Evolutionary conservation across 2,797 vertebrate genomes (phyloP).

Genomic region (Centropyge bicolor): DNA sequence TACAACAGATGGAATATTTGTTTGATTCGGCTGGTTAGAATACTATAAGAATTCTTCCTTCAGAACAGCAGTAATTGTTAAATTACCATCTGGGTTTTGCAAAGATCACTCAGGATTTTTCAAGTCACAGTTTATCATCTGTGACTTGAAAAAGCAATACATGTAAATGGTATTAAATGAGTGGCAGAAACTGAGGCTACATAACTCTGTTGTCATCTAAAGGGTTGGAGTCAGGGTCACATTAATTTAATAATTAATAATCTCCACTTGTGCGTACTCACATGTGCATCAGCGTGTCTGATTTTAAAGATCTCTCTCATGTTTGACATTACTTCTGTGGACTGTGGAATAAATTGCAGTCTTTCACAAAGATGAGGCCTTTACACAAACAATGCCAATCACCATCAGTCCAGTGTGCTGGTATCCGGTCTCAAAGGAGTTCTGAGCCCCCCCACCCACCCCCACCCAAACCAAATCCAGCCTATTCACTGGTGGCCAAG

Average conservation of each 20-base stretch:
- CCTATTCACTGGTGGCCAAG: slow-evolving; percentile 82
- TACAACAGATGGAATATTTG: background rate
- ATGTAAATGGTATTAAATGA: background rate
- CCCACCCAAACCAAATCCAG: slow-evolving; percentile 55
- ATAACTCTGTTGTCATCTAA: background rate
- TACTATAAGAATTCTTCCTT: background rate
- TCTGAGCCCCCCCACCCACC: slow-evolving; percentile 59
- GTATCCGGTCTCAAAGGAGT: slow-evolving; percentile 81
- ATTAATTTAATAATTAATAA: no score
- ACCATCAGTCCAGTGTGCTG: slow-evolving; percentile 69
- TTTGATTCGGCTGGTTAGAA: background rate
- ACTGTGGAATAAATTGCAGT: slow-evolving; percentile 46
- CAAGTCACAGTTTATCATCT: background rate
- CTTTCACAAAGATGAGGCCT: slow-evolving; percentile 58
- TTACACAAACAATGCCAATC: slow-evolving; percentile 67
- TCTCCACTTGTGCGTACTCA: background rate
- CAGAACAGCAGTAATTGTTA: background rate
- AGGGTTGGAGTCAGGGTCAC: background rate
- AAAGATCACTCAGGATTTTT: background rate
- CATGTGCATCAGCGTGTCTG: background rate
- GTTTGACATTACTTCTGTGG: slow-evolving; percentile 31
- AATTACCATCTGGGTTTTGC: background rate
- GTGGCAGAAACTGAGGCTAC: background rate
- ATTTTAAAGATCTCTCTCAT: slow-evolving; percentile 19
- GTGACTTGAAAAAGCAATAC: no score